A percentile compares a stretch with the other conserved stretches of the same genome.
These are phyloP conservation scores for Drosophila willistoni DNA, from an alignment of 1,140 invertebrate genomes.

Conservation along the genomic window DNA sequence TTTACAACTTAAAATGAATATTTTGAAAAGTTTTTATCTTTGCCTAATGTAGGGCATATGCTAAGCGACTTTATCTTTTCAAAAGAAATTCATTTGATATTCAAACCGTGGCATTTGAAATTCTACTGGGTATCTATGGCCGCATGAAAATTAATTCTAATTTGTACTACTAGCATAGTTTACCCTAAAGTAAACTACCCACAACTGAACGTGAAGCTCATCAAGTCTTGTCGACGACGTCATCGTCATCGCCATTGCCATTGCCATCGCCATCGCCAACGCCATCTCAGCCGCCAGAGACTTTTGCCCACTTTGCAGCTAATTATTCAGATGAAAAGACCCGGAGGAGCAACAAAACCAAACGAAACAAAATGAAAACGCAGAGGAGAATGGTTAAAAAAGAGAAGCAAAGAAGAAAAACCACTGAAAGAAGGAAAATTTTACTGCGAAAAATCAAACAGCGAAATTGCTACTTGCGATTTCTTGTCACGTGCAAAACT, in stretches of 20 bases:
- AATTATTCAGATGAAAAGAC: constrained; percentile 77
- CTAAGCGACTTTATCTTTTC: constrained; percentile 2
- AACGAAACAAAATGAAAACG: neutral
- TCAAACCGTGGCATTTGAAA: constrained; percentile 28
- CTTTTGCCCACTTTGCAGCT: constrained; percentile 73
- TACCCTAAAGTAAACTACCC: constrained; percentile 60
- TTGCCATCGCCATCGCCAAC: neutral
- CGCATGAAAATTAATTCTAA: constrained; percentile 76
- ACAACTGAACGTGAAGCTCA: constrained; percentile 42
- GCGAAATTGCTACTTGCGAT: constrained; percentile 78
- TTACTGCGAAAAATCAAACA: constrained; percentile 75
- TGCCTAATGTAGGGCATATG: neutral
- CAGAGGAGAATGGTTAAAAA: neutral
- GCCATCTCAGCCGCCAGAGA: constrained; percentile 46
- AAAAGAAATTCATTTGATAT: constrained; percentile 5
- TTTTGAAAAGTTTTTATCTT: too few relatives aligned
- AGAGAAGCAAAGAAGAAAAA: neutral
- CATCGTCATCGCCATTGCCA: constrained; percentile 1
- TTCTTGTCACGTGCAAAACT: constrained; percentile 80
- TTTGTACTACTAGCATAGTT: constrained; percentile 52
- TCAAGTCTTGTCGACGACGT: constrained; percentile 24
- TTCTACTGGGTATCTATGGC: constrained; percentile 14
- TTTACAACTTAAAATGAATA: too few relatives aligned
- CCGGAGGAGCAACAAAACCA: constrained; percentile 4
- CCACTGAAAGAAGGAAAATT: constrained; percentile 40